A percentile compares a stretch with the other conserved stretches of the same genome.
These are phyloP conservation scores for Lycaon pictus DNA, from an alignment of 2,113 vertebrate genomes.

Conservation along the genomic window DNA sequence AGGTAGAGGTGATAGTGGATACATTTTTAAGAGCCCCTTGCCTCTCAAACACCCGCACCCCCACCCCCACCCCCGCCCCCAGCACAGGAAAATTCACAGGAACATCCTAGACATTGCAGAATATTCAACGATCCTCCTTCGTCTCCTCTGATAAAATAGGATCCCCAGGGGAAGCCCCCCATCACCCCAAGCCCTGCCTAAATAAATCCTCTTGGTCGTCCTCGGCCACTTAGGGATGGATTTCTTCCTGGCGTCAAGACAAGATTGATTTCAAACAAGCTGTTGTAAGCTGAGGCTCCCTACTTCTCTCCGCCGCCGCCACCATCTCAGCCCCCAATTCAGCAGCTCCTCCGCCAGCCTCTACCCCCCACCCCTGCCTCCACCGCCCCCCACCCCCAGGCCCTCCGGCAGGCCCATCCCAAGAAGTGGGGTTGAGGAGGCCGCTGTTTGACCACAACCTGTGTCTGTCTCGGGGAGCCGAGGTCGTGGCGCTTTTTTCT, in stretches of 20 bases:
- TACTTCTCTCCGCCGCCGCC: background rate
- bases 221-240: background rate
- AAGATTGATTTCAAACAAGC: background rate
- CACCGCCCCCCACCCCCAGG: fast-evolving
- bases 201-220: background rate
- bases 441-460: background rate
- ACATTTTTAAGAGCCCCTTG: background rate
- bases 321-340: background rate
- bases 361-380: background rate
- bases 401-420: background rate
- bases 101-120: background rate
- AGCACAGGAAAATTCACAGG: background rate
- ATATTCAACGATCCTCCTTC: background rate
- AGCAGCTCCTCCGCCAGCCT: background rate
- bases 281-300: background rate
- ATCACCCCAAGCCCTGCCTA: background rate
- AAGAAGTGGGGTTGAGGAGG: background rate
- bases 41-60: background rate
- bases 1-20: background rate
- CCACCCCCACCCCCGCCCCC: too few relatives aligned
- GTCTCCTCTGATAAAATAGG: background rate
- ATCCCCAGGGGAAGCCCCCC: background rate
- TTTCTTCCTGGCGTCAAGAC: background rate
- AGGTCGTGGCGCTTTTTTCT: background rate
- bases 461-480: background rate